Percentiles rank a stretch among this genome's conserved stretches.
phyloP scores from a whole-genome alignment of 2,797 vertebrate species.

The Malacoctenus gilli region DNA sequence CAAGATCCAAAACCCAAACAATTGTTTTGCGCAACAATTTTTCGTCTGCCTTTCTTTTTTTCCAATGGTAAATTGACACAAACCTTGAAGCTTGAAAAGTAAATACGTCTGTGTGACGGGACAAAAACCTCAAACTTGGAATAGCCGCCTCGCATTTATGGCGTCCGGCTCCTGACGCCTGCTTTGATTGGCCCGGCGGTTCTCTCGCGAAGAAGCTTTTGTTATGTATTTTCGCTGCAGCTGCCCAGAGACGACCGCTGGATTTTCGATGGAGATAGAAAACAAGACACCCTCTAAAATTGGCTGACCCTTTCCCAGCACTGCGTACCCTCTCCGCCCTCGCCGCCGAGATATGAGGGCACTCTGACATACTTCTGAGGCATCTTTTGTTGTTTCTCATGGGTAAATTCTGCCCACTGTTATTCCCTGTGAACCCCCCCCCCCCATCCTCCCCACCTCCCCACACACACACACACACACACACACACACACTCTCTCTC shows the following conservation, averaged over 20 bases:
- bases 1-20: constrained; percentile 49
- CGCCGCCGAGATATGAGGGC: constrained; percentile 65
- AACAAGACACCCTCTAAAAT: constrained; percentile 55
- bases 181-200: constrained; percentile 57
- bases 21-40: constrained; percentile 36
- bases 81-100: constrained; percentile 58
- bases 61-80: constrained; percentile 49
- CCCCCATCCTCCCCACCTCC: not conserved
- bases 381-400: constrained; percentile 69
- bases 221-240: constrained; percentile 56
- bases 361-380: constrained; percentile 70
- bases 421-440: constrained; percentile 54
- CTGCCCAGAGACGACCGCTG: constrained; percentile 54
- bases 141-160: constrained; percentile 63
- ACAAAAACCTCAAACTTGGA: constrained; percentile 68
- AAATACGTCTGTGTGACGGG: constrained; percentile 57
- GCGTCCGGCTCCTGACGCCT: constrained; percentile 49
- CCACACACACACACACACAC: constrained; percentile 6
- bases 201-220: constrained; percentile 51
- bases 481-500: constrained; percentile 1
- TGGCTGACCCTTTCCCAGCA: constrained; percentile 62
- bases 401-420: constrained; percentile 61
- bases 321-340: constrained; percentile 55
- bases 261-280: constrained; percentile 69
- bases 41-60: constrained; percentile 48